Base-by-base conservation (phyloP, 1,140 invertebrate genomes). In the Phthorimaea operculella region DNA sequence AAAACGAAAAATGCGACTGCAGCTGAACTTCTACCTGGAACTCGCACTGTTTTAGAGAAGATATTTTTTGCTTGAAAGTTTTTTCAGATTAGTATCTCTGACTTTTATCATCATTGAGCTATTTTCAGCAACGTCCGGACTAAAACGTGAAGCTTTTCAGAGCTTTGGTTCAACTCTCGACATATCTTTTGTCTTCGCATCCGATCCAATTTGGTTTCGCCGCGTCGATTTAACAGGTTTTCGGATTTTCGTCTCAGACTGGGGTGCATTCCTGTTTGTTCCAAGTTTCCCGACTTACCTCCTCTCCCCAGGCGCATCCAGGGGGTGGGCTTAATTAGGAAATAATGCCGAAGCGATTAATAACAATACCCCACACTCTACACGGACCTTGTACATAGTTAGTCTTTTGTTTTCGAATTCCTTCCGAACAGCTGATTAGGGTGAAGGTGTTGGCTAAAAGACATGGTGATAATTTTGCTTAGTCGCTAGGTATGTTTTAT, bases 301-400 rank as follows among this genome's bases (percentile, higher is more conserved):
- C 70, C 8, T 42, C 44, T 65, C 62, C 54, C 67, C 70, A 66
- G 57, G 60, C 59, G 64, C 52, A 58, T 70, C 52, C 54, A 45
- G 71, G 78, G 77, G 70, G 71, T 74, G 66, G 65, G 70, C 72
- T 81, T 81, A 84, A 84, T 84, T 82, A 77, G 76, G 74, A 79
- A 84, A 79, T 82, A 82, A 82, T 81, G 74, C 72, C 66, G 59
- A 63, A 72, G 69, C 79, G 73, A 84, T 84, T 82, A 79, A 84
- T 84, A 79, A 82, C 77, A 69, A 74, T 74, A 60, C 64, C 63
- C 65, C 57, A 50, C 52, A 53, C 51, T 62, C 65, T 59, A 28
- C 52, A 53, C 51, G 50, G 17, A 53, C 45, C 15, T n/a, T 52
- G n/a, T 57, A 34, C 56, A 45, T 52, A 58, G 33, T 51, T 28